Base-by-base conservation (phyloP, 2,797 vertebrate genomes). In the Cirrhinus mrigala region DNA sequence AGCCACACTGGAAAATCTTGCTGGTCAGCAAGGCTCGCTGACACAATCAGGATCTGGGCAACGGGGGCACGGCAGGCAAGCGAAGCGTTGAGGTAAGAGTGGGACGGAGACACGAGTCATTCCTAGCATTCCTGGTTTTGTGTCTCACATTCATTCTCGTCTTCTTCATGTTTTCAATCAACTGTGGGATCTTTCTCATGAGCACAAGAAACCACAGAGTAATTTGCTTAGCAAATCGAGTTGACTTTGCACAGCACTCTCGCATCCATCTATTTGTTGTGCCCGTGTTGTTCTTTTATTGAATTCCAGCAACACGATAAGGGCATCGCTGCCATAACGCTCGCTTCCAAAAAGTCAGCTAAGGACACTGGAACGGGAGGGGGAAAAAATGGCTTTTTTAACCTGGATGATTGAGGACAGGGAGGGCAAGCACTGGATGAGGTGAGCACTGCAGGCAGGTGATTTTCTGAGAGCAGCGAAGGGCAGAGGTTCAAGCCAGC, bases 191-290 rank as follows among this genome's bases (percentile, higher is more conserved):
- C 74, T 79, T 87, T 89, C 87, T 85, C 78, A 68, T 87, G 85
- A 90, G 83, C 85, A 54, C 73, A 33, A 54, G 60, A 69, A 75
- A 87, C 90, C 87, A 79, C 87, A 88, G 58, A 16, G 83, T 70
- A 88, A 88, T 88, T 87, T 88, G 82, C 54, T 48, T 89, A 81
- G 81, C 83, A 84, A 87, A 85, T 76, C 15, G 56, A n/a, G 79
- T 64, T 79, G 33, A 77, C 62, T 83, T 60, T 81, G 79, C 84
- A 46, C 74, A 82, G 66, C 81, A 44, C 71, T 85, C 54, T 78
- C 9, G 29, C 73, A 71, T 54, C n/a, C n/a, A 60, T 79, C 48
- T 33, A 44, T 82, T 86, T 84, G 27, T 69, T 71, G 52, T 68
- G 68, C 27, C 50, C 20, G 64, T 14, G 18, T 46, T 86, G 58